Base-by-base conservation (phyloP, 2,888 invertebrate species). In the Resseliella maxima region DNA sequence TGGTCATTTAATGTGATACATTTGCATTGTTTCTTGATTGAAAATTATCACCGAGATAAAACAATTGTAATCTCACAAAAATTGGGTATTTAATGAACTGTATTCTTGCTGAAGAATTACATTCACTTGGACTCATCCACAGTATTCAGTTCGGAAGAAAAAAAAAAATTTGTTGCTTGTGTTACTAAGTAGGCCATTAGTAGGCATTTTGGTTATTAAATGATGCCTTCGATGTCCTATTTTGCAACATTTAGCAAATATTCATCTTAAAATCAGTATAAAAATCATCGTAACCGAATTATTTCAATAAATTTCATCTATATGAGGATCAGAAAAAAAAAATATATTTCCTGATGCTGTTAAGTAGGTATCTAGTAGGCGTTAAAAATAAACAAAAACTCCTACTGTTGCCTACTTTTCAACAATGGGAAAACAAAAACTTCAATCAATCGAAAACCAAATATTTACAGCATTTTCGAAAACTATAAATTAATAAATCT, bases 101-200 rank as follows among this genome's bases (percentile, higher is more conserved):
- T 0, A 35, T 72, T 72, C 15, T 72, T 12, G 12, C 15, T 31
- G 1, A 27, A 31, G 31, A 72, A 72, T 27, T 35, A 31, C 72
- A 72, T 31, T 72, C 72, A 50, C 27, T 72, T 35, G 1, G 15
- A 31, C 3, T 72, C 31, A 72, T 10, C 31, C 72, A 15, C 6
- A 35, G 15, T n/a, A 27, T 3, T 59, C 24, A 27, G 27, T 59
- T 3, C 6, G 24, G 24, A 27, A 59, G 27, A n/a, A 72, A 50
- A 50, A 12, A 15, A 12, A 41, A 41, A 3, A 18, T 6, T 18
- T 50, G 18, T 72, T 72, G 72, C 72, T 72, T 72, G 0, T 72
- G 31, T 72, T 15, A 35, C 31, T 72, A 72, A 72, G 72, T 72
- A 72, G 72, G 72, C 72, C 72, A 72, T 72, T n/a, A 72, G 72